These are phyloP conservation scores for Sakesphorus luctuosus DNA, from an alignment of 2,113 vertebrate species.

Conservation along the genomic window DNA sequence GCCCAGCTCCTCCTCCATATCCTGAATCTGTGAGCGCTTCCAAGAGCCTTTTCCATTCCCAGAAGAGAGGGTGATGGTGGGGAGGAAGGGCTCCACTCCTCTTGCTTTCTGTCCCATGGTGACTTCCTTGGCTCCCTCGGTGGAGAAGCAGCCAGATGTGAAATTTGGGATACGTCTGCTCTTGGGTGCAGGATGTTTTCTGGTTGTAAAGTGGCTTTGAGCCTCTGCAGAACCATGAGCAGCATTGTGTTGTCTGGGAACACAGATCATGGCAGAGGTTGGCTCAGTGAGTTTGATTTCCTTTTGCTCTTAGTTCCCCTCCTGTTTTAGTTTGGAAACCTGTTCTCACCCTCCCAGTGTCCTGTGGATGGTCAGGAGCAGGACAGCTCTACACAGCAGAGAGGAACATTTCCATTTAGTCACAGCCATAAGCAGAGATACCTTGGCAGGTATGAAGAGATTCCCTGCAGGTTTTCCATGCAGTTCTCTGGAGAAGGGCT, in stretches of 20 bases:
- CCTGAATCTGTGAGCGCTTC: not conserved
- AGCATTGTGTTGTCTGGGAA: not conserved
- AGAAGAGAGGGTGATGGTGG: accelerated
- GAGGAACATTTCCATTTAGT: not conserved
- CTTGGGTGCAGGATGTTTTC: not conserved
- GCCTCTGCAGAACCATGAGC: not conserved
- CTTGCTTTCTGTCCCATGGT: not conserved
- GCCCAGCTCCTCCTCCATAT: not conserved
- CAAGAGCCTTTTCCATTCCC: not conserved
- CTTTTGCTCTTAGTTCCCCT: not conserved
- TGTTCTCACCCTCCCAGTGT: not conserved
- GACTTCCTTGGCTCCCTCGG: not conserved
- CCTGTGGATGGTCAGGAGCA: not conserved
- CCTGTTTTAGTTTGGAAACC: not conserved
- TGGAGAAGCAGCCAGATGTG: not conserved
- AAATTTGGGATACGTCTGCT: not conserved
- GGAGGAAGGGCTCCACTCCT: not conserved
- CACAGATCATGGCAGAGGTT: not conserved
- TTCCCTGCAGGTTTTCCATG: not conserved
- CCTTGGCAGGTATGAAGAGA: not conserved
- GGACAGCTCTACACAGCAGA: not conserved
- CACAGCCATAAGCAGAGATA: accelerated
- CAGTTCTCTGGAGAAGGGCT: not conserved
- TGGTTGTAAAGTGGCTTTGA: not conserved
- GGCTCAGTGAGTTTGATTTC: not conserved